These are phyloP conservation scores for Octodon degus DNA, from an alignment of 2,113 vertebrate species.

Conservation along the genomic window DNA sequence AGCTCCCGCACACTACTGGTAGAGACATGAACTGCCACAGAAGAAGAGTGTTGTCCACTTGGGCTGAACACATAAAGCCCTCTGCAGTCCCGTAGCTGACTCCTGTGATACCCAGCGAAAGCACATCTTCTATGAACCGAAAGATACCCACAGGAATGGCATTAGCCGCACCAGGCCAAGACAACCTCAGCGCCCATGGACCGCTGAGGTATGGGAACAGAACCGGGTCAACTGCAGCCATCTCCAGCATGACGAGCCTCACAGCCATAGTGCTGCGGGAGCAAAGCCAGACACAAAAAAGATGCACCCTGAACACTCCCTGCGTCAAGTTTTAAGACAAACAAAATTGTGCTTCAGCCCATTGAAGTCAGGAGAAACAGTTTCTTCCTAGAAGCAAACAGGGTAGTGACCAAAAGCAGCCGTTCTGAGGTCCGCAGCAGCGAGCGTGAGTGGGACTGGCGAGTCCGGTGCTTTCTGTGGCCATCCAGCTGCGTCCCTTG, in stretches of 20 bases:
- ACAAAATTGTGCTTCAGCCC: neutral
- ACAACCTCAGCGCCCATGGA: neutral
- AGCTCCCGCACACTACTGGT: too few species aligned
- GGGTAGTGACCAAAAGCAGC: neutral
- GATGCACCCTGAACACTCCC: too few species aligned
- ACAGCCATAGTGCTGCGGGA: accelerated
- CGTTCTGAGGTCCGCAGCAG: too few species aligned
- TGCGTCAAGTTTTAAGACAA: neutral
- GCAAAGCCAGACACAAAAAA: neutral
- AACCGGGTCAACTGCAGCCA: neutral
- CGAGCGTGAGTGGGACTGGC: accelerated
- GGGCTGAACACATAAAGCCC: neutral
- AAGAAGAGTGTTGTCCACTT: neutral
- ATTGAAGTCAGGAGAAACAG: neutral
- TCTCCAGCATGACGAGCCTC: neutral
- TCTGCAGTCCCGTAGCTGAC: neutral
- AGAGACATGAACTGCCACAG: neutral
- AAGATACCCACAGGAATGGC: neutral
- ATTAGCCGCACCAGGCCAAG: neutral
- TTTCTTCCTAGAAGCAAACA: neutral
- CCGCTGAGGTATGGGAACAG: neutral
- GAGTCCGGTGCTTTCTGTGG: too few species aligned
- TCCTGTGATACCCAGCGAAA: neutral
- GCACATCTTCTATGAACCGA: neutral
- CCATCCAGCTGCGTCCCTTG: neutral